Conservation (phyloP, 1,140 invertebrate species). For the Bicyclus anynana region DNA sequence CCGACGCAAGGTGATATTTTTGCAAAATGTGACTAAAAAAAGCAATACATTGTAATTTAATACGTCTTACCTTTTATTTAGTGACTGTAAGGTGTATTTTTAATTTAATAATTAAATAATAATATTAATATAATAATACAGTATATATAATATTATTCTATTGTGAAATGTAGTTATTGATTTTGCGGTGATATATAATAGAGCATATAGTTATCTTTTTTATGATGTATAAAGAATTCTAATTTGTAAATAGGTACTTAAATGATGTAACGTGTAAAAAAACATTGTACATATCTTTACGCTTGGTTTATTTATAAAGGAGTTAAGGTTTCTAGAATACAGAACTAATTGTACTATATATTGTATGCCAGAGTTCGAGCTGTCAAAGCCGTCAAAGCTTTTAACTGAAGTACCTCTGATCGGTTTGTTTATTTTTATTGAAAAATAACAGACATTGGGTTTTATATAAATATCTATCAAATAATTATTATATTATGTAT, state of each 20-base stretch:
- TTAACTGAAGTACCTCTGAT: neutral
- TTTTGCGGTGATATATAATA: constrained; percentile 74
- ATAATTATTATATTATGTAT: too few relatives aligned
- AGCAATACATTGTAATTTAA: constrained; percentile 83
- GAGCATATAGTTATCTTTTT: constrained; percentile 74
- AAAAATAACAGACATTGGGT: neutral
- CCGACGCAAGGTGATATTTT: constrained; percentile 80
- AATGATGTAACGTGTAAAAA: constrained; percentile 72
- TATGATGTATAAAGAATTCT: constrained; percentile 76
- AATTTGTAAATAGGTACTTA: constrained; percentile 78
- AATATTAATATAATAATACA: constrained; percentile 35
- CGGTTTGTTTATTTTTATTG: neutral
- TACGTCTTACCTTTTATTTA: constrained; percentile 78
- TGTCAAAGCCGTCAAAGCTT: constrained; percentile 29
- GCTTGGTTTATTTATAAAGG: constrained; percentile 73
- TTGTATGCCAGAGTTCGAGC: constrained; percentile 23
- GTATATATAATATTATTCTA: constrained; percentile 64
- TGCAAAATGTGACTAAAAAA: constrained; percentile 82
- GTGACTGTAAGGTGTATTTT: constrained; percentile 68
- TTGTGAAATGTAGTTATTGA: constrained; percentile 74
- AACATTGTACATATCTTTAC: constrained; percentile 77
- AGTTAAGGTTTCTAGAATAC: constrained; percentile 56
- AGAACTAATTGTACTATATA: constrained; percentile 51
- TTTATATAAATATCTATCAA: too few relatives aligned
- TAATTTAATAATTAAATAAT: constrained; percentile 56